Conservation (phyloP, 2,113 vertebrate genomes). For the Arenaria interpres region DNA sequence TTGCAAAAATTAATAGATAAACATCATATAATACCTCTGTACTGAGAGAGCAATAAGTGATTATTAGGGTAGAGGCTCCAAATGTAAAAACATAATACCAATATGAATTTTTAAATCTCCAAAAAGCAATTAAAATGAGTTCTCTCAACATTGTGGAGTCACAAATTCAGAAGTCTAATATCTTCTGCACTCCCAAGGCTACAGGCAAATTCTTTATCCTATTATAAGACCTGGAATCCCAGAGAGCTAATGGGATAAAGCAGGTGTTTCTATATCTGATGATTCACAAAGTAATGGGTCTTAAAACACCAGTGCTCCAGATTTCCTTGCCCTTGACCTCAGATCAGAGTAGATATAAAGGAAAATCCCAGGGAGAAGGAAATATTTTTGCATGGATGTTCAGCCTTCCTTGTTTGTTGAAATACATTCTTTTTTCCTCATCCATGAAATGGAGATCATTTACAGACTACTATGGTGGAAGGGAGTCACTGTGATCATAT, state of each 20-base stretch:
- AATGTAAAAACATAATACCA: neutral
- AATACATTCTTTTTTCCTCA: neutral
- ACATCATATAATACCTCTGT: neutral
- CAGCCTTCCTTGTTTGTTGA: neutral
- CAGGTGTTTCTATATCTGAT: constrained; percentile 46
- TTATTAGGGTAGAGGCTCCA: neutral
- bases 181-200: neutral
- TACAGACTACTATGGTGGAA: neutral
- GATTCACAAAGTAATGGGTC: constrained; percentile 50
- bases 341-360: neutral
- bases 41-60: neutral
- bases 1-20: neutral
- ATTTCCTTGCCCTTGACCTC: constrained; percentile 41
- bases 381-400: neutral
- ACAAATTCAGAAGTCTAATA: constrained; percentile 11
- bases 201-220: constrained; percentile 48
- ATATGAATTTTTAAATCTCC: neutral
- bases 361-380: neutral
- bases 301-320: constrained; percentile 36
- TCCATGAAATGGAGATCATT: neutral
- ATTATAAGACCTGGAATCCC: constrained; percentile 33
- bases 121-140: neutral
- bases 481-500: neutral
- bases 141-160: neutral
- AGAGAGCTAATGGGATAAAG: constrained; percentile 63